Conservation (phyloP, 2,888 invertebrate genomes). For the Orthosia gothica region DNA sequence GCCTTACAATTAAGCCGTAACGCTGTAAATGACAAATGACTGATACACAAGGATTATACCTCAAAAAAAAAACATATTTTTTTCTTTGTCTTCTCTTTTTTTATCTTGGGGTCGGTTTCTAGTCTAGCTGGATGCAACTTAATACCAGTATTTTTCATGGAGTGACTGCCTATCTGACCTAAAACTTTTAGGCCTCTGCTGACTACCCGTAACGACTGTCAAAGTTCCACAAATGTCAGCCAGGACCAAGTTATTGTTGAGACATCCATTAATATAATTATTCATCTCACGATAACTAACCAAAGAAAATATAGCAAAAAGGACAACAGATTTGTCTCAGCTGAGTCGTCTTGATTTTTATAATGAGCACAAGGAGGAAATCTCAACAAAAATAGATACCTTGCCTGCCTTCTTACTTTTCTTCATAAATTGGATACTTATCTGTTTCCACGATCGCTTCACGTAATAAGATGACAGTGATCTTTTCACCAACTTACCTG, state of each 20-base stretch:
- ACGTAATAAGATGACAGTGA: slow-evolving; percentile 38
- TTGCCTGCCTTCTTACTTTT: slow-evolving; percentile 2
- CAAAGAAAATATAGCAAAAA: background rate
- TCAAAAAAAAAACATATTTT: too few relatives aligned
- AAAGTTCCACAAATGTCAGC: background rate
- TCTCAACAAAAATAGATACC: slow-evolving; percentile 15
- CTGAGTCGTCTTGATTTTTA: background rate
- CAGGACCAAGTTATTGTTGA: background rate
- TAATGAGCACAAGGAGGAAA: slow-evolving; percentile 32
- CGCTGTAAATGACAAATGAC: too few relatives aligned
- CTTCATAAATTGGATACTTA: slow-evolving; percentile 25
- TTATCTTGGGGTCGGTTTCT: too few relatives aligned
- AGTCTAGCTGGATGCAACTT: too few relatives aligned
- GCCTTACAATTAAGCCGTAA: too few relatives aligned
- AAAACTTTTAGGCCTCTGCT: too few relatives aligned
- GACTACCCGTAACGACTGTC: too few relatives aligned
- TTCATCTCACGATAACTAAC: background rate
- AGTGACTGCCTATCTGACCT: too few relatives aligned
- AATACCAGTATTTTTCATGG: too few relatives aligned
- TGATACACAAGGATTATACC: too few relatives aligned
- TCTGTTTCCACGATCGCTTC: background rate
- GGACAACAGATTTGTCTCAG: background rate
- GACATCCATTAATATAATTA: background rate
- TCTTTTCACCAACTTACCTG: slow-evolving; percentile 59
- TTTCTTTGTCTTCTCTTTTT: too few relatives aligned